A percentile compares a stretch with the other conserved stretches of the same genome.
Evolutionary conservation across 1,140 invertebrate genomes (phyloP).

Genomic region (Drosophila punjabiensis): DNA sequence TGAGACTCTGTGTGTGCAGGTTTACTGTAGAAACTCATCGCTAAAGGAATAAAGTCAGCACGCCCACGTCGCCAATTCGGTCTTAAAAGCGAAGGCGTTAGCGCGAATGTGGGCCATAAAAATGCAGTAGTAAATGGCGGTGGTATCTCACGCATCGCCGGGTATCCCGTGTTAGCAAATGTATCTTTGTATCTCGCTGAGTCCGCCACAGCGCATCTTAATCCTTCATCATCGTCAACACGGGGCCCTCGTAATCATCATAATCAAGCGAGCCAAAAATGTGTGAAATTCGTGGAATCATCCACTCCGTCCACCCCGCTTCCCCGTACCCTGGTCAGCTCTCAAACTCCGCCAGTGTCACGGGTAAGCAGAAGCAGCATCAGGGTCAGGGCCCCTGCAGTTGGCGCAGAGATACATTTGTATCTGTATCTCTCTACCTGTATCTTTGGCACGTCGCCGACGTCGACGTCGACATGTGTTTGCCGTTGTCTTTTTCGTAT

Average conservation of each 20-base stretch:
- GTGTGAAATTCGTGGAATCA: constrained; percentile 77
- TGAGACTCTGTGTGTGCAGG: background rate
- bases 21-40: background rate
- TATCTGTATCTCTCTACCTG: constrained; percentile 78
- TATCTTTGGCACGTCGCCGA: constrained; percentile 79
- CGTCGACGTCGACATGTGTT: constrained; percentile 79
- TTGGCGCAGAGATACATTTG: constrained; percentile 71
- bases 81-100: background rate
- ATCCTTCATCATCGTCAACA: constrained; percentile 74
- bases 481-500: constrained; percentile 69
- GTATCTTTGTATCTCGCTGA: constrained; percentile 38
- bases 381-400: constrained; percentile 63
- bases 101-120: constrained; percentile 56
- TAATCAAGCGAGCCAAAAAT: constrained; percentile 63
- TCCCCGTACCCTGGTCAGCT: constrained; percentile 22
- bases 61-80: constrained; percentile 1
- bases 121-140: constrained; percentile 59
- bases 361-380: constrained; percentile 26
- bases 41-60: background rate
- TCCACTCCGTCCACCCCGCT: background rate
- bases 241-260: constrained; percentile 29
- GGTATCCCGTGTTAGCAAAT: constrained; percentile 15
- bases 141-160: constrained; percentile 54
- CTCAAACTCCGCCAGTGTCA: constrained; percentile 71
- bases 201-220: constrained; percentile 48